Percentiles rank a stretch among this genome's conserved stretches.
Conservation (phyloP, 2,113 vertebrate genomes). For the Nothoprocta pentlandii region DNA sequence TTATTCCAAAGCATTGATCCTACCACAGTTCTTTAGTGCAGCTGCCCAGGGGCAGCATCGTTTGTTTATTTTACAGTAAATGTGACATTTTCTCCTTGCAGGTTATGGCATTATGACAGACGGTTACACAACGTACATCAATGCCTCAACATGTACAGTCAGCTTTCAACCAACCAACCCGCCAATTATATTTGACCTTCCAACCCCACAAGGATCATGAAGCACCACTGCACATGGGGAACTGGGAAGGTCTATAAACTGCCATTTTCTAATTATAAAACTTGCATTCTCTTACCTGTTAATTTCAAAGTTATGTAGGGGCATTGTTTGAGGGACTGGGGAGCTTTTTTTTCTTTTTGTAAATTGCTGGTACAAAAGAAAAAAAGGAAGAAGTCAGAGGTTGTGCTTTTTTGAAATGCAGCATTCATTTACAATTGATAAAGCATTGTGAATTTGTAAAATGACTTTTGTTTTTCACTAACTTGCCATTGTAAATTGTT, state of each 20-base stretch:
- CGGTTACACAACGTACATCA: slow-evolving; percentile 96
- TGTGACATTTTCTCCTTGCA: slow-evolving; percentile 71
- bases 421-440: slow-evolving; percentile 87
- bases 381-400: slow-evolving; percentile 62
- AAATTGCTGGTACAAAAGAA: slow-evolving; percentile 82
- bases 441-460: slow-evolving; percentile 94
- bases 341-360: slow-evolving; percentile 67
- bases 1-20: not conserved
- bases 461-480: slow-evolving; percentile 78
- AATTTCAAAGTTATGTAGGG: slow-evolving; percentile 80
- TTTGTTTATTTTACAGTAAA: slow-evolving; percentile 43
- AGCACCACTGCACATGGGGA: slow-evolving; percentile 68
- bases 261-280: slow-evolving; percentile 85
- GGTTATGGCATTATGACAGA: slow-evolving; percentile 99
- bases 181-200: slow-evolving; percentile 97
- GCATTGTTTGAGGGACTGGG: not conserved
- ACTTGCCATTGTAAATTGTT: slow-evolving; percentile 89
- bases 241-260: slow-evolving; percentile 75
- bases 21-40: not conserved
- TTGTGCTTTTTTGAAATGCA: slow-evolving; percentile 88
- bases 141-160: slow-evolving; percentile 95
- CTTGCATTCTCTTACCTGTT: slow-evolving; percentile 82
- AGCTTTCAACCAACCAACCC: slow-evolving; percentile 99
- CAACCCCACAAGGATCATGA: slow-evolving; percentile 95
- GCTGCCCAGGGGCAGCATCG: not conserved